A percentile compares a stretch with the other conserved stretches of the same genome.
Conservation (phyloP, 2,113 vertebrate genomes). For the Lipophrys pholis region DNA sequence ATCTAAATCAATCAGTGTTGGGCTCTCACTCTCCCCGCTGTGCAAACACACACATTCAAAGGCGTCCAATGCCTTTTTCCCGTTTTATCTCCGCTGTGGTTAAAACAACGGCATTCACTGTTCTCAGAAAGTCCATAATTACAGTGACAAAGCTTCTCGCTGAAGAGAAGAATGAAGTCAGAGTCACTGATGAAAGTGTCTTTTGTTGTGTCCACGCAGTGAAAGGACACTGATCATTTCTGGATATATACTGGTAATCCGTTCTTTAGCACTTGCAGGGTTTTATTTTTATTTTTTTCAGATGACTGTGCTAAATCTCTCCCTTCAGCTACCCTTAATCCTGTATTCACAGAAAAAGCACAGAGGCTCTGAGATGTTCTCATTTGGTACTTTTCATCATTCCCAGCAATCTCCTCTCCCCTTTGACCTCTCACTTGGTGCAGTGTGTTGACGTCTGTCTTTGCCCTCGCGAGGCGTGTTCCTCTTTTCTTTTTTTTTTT, state of each 20-base stretch:
- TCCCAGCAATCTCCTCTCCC: constrained; percentile 44
- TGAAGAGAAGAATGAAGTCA: constrained; percentile 44
- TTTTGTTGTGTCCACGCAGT: constrained; percentile 38
- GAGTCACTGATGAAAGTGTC: constrained; percentile 55
- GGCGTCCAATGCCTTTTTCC: not conserved
- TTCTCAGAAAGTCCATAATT: constrained; percentile 60
- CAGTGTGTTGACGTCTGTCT: constrained; percentile 39
- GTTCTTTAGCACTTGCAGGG: constrained; percentile 35
- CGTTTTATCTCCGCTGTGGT: constrained; percentile 26
- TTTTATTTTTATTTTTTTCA: constrained; percentile 37
- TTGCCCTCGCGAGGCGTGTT: not conserved
- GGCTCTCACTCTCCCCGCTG: constrained; percentile 23
- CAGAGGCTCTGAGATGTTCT: constrained; percentile 49
- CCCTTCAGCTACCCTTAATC: constrained; percentile 66
- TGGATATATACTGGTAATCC: constrained; percentile 63
- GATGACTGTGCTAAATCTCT: constrained; percentile 63
- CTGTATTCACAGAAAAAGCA: constrained; percentile 59
- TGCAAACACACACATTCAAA: constrained; percentile 39
- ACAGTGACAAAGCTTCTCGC: constrained; percentile 45
- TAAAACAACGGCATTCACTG: constrained; percentile 26
- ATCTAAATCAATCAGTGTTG: constrained; percentile 49
- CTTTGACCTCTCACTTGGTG: constrained; percentile 51
- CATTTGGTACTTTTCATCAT: constrained; percentile 57
- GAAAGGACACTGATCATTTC: constrained; percentile 39
- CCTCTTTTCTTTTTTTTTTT: not conserved